phyloP scores from a whole-genome alignment of 2,888 invertebrate species.

The Drosophila monieri region DNA sequence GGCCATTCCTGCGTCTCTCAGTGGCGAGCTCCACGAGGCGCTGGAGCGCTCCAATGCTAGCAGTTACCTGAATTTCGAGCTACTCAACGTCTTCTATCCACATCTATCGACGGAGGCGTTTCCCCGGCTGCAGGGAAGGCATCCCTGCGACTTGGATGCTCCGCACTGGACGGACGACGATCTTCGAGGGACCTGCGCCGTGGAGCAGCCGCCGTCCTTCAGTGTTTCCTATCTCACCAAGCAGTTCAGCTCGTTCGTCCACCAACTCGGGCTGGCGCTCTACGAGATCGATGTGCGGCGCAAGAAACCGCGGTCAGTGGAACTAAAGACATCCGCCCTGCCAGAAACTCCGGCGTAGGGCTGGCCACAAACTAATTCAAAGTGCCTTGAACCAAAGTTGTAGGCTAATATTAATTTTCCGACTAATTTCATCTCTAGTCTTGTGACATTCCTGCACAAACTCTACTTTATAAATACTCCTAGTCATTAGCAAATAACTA shows the following conservation, averaged over 20 bases:
- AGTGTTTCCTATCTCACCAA: slow-evolving; percentile 72
- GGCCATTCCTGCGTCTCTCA: slow-evolving; percentile 89
- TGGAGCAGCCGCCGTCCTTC: slow-evolving; percentile 66
- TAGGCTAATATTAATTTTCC: slow-evolving; percentile 47
- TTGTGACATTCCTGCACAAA: slow-evolving; percentile 17
- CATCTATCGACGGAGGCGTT: slow-evolving; percentile 91
- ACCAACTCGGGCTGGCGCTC: slow-evolving; percentile 85
- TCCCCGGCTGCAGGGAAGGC: slow-evolving; percentile 85
- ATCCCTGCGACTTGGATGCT: slow-evolving; percentile 82
- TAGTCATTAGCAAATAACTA: slow-evolving; percentile 25
- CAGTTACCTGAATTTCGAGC: slow-evolving; percentile 84
- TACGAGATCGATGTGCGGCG: slow-evolving; percentile 83
- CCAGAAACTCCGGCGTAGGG: slow-evolving; percentile 50
- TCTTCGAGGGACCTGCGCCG: slow-evolving; percentile 75
- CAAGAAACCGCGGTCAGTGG: slow-evolving; percentile 40
- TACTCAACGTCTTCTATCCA: slow-evolving; percentile 88
- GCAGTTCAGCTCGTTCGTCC: slow-evolving; percentile 83
- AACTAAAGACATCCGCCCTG: slow-evolving; percentile 31
- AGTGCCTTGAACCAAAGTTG: slow-evolving; percentile 69
- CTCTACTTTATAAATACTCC: slow-evolving; percentile 10
- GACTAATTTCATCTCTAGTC: slow-evolving; percentile 7
- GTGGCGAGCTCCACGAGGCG: slow-evolving; percentile 85
- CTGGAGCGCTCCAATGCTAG: slow-evolving; percentile 80
- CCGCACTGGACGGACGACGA: slow-evolving; percentile 78
- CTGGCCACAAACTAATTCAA: background rate